Conservation (phyloP, 2,888 invertebrate genomes). For the Blastobasis adustella region DNA sequence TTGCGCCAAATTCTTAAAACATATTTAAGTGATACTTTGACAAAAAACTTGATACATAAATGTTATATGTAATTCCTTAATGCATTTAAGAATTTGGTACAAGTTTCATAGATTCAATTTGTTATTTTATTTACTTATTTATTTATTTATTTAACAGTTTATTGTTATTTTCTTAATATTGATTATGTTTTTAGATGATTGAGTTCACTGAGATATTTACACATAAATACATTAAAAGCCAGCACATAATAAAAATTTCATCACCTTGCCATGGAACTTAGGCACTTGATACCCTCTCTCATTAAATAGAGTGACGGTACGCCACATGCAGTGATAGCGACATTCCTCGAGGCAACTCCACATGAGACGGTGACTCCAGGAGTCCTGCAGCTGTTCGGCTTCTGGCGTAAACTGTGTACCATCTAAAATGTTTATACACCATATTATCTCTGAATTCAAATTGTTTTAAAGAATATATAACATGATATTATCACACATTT, state of each 20-base stretch:
- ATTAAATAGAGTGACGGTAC: constrained; percentile 85
- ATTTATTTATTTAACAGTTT: too few relatives aligned
- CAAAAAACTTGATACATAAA: too few relatives aligned
- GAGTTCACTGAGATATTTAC: too few relatives aligned
- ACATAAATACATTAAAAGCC: too few relatives aligned
- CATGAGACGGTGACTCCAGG: constrained; percentile 53
- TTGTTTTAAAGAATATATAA: neutral
- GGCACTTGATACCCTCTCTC: constrained; percentile 82
- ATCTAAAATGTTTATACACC: constrained; percentile 18
- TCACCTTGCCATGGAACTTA: constrained; percentile 96
- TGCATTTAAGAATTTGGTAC: too few relatives aligned
- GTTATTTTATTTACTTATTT: too few relatives aligned
- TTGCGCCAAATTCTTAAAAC: too few relatives aligned
- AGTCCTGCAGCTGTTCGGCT: constrained; percentile 26
- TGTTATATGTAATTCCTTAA: too few relatives aligned
- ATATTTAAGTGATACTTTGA: too few relatives aligned
- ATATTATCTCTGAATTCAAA: neutral
- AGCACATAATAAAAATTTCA: neutral
- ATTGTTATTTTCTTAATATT: too few relatives aligned
- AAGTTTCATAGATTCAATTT: too few relatives aligned
- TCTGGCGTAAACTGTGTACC: constrained; percentile 26
- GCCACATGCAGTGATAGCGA: constrained; percentile 94
- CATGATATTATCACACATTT: neutral
- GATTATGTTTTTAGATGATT: too few relatives aligned
- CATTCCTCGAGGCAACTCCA: constrained; percentile 95